Evolutionary conservation across 2,888 invertebrate species (phyloP), one percentile per base, ranked within the genome.

Genomic region (Acleris laterana): DNA sequence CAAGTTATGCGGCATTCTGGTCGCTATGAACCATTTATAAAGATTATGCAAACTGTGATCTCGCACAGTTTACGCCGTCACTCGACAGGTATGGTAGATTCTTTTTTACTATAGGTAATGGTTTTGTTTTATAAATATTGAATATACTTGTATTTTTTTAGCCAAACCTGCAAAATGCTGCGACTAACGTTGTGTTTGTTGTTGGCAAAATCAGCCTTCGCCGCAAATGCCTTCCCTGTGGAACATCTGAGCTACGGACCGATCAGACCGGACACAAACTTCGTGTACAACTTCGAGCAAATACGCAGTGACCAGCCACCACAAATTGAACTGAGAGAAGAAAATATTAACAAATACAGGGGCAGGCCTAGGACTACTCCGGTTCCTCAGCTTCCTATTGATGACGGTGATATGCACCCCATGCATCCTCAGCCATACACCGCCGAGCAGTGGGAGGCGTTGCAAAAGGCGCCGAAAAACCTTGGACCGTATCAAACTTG

Each of bases 231-330:
- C n/a, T 52, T n/a, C 57, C 65, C 50, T 3, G 28, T 44, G 42
- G 70, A 72, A 3, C 68, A 74, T 62, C 68, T 19, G 17, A 53
- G 60, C 17, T 59, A 60, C 46, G 44, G 44, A 5, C 66, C 68
- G 28, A 69, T 71, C 13, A 72, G 74, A 19, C 79, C 77, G 3
- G 72, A 78, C 44, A 68, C 77, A 5, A 80, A 75, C 62, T 70
- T 84, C 5, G 65, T 77, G 42, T 84, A 71, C 69, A 81, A 78
- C 64, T 84, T 80, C 52, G 75, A 84, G 64, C 83, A 84, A 64
- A 69, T 70, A 25, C 76, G 78, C 64, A 72, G 65, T 11, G 77
- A 81, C 51, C 80, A 84, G 64, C 78, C 78, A 5, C 72, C 81
- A 1, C 80, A 81, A 61, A 67, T 83, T 5, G 82, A 85, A 68